These are phyloP conservation scores for Mellilla xanthometata DNA, from an alignment of 2,888 invertebrate genomes.

Conservation along the genomic window DNA sequence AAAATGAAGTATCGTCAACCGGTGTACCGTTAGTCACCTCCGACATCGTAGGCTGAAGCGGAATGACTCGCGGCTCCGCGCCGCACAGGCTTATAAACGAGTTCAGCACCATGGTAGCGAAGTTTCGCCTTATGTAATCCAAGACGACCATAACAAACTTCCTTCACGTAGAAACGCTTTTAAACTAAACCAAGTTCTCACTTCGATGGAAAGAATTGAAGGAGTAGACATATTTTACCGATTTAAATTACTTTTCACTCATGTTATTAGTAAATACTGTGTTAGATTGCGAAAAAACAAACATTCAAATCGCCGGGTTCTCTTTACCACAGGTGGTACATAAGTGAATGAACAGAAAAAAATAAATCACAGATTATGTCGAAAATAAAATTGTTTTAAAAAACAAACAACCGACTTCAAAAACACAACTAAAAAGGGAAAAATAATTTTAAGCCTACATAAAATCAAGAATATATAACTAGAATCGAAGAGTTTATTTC, in stretches of 20 bases:
- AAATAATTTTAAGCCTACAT: no score
- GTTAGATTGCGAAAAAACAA: slow-evolving; percentile 4
- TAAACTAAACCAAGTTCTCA: neutral
- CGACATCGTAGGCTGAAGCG: slow-evolving; percentile 73
- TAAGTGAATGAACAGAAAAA: neutral
- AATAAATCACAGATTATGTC: no score
- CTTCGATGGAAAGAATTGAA: neutral
- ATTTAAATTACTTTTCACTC: slow-evolving; percentile 3
- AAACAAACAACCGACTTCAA: no score
- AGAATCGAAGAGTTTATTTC: no score
- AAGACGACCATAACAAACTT: slow-evolving; percentile 38
- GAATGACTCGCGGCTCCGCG: slow-evolving; percentile 62
- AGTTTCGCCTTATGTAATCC: slow-evolving; percentile 46
- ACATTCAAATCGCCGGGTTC: slow-evolving; percentile 1
- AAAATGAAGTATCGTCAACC: slow-evolving; percentile 79
- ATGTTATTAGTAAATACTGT: neutral
- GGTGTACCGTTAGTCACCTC: slow-evolving; percentile 63
- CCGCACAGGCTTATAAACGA: slow-evolving; percentile 62
- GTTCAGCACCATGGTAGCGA: slow-evolving; percentile 62
- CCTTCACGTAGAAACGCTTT: slow-evolving; percentile 13
- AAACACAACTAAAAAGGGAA: no score
- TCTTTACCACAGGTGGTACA: slow-evolving; percentile 1
- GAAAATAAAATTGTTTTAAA: no score
- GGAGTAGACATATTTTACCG: neutral
- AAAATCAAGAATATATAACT: no score